Evolutionary conservation across 2,888 invertebrate genomes (phyloP), one percentile per base, ranked within the genome.

Genomic region (Drosophila mayaguana): DNA sequence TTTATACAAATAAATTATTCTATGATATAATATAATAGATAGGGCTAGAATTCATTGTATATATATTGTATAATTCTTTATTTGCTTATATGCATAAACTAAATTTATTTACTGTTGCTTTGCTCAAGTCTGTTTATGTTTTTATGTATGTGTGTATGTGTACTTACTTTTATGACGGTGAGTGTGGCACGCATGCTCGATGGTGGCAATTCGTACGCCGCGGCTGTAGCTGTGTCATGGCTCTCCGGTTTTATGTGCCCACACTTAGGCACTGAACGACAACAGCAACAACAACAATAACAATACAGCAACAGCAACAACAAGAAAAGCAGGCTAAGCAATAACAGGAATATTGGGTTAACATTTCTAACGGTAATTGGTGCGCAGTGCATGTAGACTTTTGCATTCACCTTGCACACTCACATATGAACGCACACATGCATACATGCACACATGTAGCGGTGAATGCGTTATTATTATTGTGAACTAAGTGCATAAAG

Each of bases 281-380:
- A 53, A 43, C 54, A 53, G 12, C 32, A 59, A 28, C 32, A 50
- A 0, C 28, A 53, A 12, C 32, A 64, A 32, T 42, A 53, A 50
- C 42, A 57, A 54, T 43, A 51, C 43, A 57, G 50, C 40, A 51
- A 22, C 36, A 51, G 0, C 28, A 53, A 9, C 42, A 64, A 34
- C 51, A 54, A 56, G 50, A 54, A 60, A 55, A 54, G n/a, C 72
- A 40, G 68, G 43, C 38, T 57, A n/a, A 43, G 78, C 65, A 78
- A 67, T 45, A 80, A 64, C 66, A 67, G 74, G 78, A 78, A 78
- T 74, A 79, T 74, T 64, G 73, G 73, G 75, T 78, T 81, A 71
- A 60, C 66, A 74, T 63, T 64, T 78, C 81, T 74, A 79, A 78
- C 75, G 78, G 78, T 75, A 81, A 74, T 51, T 77, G 72, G 57